Evolutionary conservation across 2,113 vertebrate species (phyloP).

Genomic region (Notarius quadriscutis): DNA sequence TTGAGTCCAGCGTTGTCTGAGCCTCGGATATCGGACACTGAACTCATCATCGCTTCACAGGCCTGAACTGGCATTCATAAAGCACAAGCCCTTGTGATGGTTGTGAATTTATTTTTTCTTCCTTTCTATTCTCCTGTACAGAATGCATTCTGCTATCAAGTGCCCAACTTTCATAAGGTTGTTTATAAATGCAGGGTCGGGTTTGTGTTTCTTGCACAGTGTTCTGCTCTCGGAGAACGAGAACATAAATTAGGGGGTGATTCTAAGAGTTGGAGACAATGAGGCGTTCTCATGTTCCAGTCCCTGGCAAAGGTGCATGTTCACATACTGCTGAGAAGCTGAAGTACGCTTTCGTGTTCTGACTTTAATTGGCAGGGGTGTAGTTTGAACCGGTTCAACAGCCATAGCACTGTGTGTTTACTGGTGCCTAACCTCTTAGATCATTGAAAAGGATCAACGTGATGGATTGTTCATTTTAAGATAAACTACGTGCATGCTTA

Average conservation of each 20-base stretch:
- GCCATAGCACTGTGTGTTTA: constrained; percentile 36
- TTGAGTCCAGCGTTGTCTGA: constrained; percentile 25
- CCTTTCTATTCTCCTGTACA: background rate
- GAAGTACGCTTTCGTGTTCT: constrained; percentile 15
- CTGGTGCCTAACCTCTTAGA: background rate
- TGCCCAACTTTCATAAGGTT: background rate
- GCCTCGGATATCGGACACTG: background rate
- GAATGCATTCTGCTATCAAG: background rate
- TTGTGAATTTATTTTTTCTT: background rate
- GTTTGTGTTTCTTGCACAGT: constrained; percentile 38
- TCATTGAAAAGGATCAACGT: background rate
- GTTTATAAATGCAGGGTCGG: background rate
- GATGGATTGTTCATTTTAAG: constrained; percentile 1
- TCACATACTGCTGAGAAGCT: constrained; percentile 27
- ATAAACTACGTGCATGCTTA: background rate
- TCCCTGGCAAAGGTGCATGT: constrained; percentile 41
- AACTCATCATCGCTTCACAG: constrained; percentile 28
- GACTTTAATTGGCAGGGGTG: background rate
- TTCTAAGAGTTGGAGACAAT: constrained; percentile 33
- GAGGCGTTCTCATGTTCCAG: constrained; percentile 59
- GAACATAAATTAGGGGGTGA: constrained; percentile 18
- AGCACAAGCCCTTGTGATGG: constrained; percentile 35
- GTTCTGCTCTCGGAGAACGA: constrained; percentile 16
- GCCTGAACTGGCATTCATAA: background rate
- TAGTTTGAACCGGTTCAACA: background rate